These are phyloP conservation scores for Acromyrmex heyeri DNA, from an alignment of 1,140 invertebrate species.

Conservation along the genomic window DNA sequence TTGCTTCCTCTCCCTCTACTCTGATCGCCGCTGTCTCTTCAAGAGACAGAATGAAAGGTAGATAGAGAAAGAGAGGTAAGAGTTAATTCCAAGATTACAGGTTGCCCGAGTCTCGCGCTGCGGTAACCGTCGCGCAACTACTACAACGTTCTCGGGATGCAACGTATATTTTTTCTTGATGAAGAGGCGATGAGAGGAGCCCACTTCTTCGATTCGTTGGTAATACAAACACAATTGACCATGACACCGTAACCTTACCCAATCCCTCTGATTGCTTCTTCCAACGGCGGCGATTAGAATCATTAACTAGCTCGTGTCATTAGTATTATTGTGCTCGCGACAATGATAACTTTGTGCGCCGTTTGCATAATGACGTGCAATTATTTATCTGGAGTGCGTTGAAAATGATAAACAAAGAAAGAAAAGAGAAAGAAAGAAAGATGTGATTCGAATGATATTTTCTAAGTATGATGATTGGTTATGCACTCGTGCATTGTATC, in stretches of 20 bases:
- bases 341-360: constrained; percentile 29
- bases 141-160: constrained; percentile 38
- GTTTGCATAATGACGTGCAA: constrained; percentile 73
- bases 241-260: constrained; percentile 78
- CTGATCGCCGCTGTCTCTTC: constrained; percentile 15
- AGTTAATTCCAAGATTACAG: constrained; percentile 73
- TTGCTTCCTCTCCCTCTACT: constrained; percentile 62
- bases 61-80: constrained; percentile 37
- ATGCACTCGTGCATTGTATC: constrained; percentile 14
- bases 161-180: constrained; percentile 60
- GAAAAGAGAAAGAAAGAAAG: neutral
- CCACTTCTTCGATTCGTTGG: constrained; percentile 31
- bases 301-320: constrained; percentile 71
- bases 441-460: constrained; percentile 31
- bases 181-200: constrained; percentile 28
- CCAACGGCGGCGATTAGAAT: constrained; percentile 66
- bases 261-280: constrained; percentile 66
- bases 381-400: constrained; percentile 76
- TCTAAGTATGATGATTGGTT: constrained; percentile 36
- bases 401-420: neutral
- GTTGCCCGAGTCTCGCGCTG: constrained; percentile 68
- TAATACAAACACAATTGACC: constrained; percentile 76
- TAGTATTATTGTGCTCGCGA: constrained; percentile 67
- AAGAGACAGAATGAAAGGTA: neutral
- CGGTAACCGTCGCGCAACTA: constrained; percentile 25